Evolutionary conservation across 2,113 vertebrate species (phyloP), one percentile per base, ranked within the genome.

Genomic region (Hirundichthys speculiger): DNA sequence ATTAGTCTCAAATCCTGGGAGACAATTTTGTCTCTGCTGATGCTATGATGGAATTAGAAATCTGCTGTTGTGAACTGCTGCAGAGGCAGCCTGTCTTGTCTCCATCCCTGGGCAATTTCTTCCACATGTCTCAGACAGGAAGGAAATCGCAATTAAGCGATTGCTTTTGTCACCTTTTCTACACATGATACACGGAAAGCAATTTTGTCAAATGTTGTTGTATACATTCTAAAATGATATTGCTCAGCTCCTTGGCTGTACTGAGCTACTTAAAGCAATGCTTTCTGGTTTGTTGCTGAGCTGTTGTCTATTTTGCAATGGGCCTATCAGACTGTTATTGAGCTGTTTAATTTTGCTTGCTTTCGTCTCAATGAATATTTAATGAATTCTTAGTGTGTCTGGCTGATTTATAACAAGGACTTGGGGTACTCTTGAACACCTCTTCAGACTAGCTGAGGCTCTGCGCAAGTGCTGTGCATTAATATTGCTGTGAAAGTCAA

Each of bases 361-460:
- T 52, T 64, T 70, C 75, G 67, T 74, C 51, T 77, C 40, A 39
- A 63, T 78, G 50, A 78, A 83, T 85, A 49, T 73, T 84, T 70
- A 70, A 85, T 80, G 41, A 40, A 13, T 48, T 66, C 40, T 59
- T 27, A 56, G 53, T 59, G 75, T 69, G 53, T 82, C 62, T 73
- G 24, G 46, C 73, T 38, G 14, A 50, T 46, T 34, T 45, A 21
- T 40, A 75, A 50, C 27, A 2, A 22, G 21, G 43, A 20, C 40
- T 50, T 16, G 0, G 25, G 14, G 27, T 16, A 25, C 52, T 56
- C 18, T 43, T 52, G 12, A 49, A 24, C 22, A 38, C 45, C 14
- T 46, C 40, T 15, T 77, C 38, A 68, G 27, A 45, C 2, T 22
- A 20, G 20, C 20, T 40, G n/a, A 34, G 22, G 19, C 16, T 71